Percentiles rank a stretch among this genome's conserved stretches.
Conservation (phyloP, 2,113 vertebrate genomes). For the Prolemur simus region DNA sequence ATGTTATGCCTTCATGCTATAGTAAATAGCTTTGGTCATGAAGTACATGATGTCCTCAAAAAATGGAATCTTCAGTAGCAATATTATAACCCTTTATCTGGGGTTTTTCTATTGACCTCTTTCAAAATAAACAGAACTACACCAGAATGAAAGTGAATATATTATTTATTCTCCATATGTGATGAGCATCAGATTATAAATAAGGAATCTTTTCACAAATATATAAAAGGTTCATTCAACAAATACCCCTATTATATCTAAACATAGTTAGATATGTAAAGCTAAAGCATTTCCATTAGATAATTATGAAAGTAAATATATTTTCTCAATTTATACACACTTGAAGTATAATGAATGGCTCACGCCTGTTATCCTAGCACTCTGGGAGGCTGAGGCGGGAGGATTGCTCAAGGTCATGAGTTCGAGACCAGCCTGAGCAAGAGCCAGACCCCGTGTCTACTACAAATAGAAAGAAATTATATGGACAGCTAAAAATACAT, state of each 20-base stretch:
- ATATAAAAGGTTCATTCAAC: not conserved
- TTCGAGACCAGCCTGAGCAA: too few species aligned
- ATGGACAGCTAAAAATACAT: too few species aligned
- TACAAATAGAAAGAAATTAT: too few species aligned
- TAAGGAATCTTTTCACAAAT: not conserved
- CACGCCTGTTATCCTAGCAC: too few species aligned
- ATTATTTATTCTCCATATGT: not conserved
- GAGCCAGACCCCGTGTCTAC: too few species aligned
- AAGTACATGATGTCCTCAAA: not conserved
- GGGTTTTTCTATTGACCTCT: not conserved
- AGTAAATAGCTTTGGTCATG: not conserved
- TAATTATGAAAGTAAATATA: not conserved
- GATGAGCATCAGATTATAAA: not conserved
- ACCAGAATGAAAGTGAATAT: not conserved
- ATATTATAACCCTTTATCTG: not conserved
- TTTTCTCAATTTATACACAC: not conserved
- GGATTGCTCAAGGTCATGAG: too few species aligned
- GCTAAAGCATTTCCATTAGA: not conserved
- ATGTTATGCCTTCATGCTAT: not conserved
- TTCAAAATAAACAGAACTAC: not conserved
- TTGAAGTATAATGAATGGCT: slow-evolving; percentile 6
- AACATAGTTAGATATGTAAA: not conserved
- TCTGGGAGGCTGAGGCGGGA: too few species aligned
- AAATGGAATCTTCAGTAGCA: not conserved
- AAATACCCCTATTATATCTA: not conserved